Evolutionary conservation across 2,113 vertebrate species (phyloP), one percentile per base, ranked within the genome.

Genomic region (Hipposideros armiger): DNA sequence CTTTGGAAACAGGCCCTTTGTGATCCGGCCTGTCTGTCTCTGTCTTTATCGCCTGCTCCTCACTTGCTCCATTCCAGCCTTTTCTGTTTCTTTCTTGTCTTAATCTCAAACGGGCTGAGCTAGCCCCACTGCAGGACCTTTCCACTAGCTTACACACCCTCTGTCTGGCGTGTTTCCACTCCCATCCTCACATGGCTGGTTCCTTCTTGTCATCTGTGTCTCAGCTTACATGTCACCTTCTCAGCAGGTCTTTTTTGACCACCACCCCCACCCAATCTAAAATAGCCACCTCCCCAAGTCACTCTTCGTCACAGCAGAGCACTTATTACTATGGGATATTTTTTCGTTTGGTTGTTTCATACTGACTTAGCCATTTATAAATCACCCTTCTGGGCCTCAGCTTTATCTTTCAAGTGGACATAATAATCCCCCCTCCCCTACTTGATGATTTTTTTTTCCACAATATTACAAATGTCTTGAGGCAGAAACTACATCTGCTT

Each of bases 381-480:
- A 54, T 76, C 66, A 73, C 17, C 69, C 7, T 66, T n/a, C 64
- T 13, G n/a, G 64, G 20, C 47, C 40, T 95, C 54, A 20, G 19
- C 70, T 73, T 77, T 40, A 45, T 90, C 81, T 81, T 83, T 90
- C 70, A 92, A 77, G 72, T 85, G 17, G 11, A 78, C 28, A 30
- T 42, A 42, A 56, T 62, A 78, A n/a, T 47, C 6, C 36, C 26
- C 52, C 8, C 2, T 24, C 26, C 7, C 40, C 20, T 40, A 32
- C 60, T 47, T 77, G 28, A 40, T 69, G 14, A 8, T 30, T 87
- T 67, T 67, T 32, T 36, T 10, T 9, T 19, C 36, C 60, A 82
- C 67, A 73, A 24, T 62, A 85, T 45, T 60, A 77, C 15, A 86
- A 86, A 11, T 15, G 64, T 86, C 78, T 84, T 72, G 4, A 74